Evolutionary conservation across 2,888 invertebrate genomes (phyloP), one percentile per base, ranked within the genome.

Genomic region (Chrysodeixis includens): DNA sequence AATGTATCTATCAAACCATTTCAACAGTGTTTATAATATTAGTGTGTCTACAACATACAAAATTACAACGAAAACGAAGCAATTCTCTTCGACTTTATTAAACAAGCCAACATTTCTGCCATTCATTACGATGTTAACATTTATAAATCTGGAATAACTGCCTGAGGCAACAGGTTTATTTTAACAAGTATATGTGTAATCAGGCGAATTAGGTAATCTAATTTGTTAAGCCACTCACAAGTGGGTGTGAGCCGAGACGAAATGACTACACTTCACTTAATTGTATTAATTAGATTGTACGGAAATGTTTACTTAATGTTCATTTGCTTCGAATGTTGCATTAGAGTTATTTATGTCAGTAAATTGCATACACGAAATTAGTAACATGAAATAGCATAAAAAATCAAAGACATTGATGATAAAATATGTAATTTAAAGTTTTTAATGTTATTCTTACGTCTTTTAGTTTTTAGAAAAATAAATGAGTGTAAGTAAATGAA

Each of bases 161-260:
- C 40, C 40, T 4, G 5, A n/a, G 40, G 40, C 40, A n/a, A 40
- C 40, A 40, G 40, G 40, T 40, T 5, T 40, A n/a, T n/a, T 40
- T n/a, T n/a, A 40, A n/a, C 40, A 40, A 40, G 40, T n/a, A 40
- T n/a, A 40, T 40, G 40, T 40, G 40, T 40, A 40, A 40, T 40
- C 40, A 7, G 40, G 40, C n/a, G 40, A 40, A 40, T 40, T 40
- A 40, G 40, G 40, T 40, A 40, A 40, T 40, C 40, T 40, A 40
- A 40, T 40, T 40, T 40, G 40, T 40, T 26, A 26, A 44, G 32
- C 30, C 40, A 40, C 40, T 40, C 40, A 5, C 40, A 40, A n/a
- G n/a, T 40, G 40, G 40, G 40, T 40, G 40, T 40, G 40, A 40
- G 40, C n/a, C 40, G 40, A 40, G 40, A 40, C 40, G 40, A 40